Evolutionary conservation across 2,113 vertebrate genomes (phyloP).

Genomic region (rabbit (Oryctolagus cuniculus)): mOryCun1.1 NC_091434.1:85944501-85945000

Average conservation of each 20-base stretch:
- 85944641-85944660: slow-evolving; percentile 91
- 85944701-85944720: slow-evolving; percentile 83
- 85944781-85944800: slow-evolving; percentile 79
- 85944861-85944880: background rate
- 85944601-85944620: slow-evolving; percentile 87
- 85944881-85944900: background rate
- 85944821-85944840: slow-evolving; percentile 78
- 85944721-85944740: slow-evolving; percentile 82
- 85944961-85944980: slow-evolving; percentile 68
- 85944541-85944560: slow-evolving; percentile 85
- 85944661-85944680: slow-evolving; percentile 92
- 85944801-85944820: slow-evolving; percentile 81
- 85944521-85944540: slow-evolving; percentile 83
- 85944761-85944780: slow-evolving; percentile 83
- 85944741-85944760: slow-evolving; percentile 83
- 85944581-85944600: slow-evolving; percentile 87
- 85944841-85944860: slow-evolving; percentile 65
- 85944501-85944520: slow-evolving; percentile 72
- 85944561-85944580: slow-evolving; percentile 88
- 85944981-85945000: slow-evolving; percentile 74
- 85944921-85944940: slow-evolving; percentile 51
- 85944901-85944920: slow-evolving; percentile 43
- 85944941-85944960: slow-evolving; percentile 82
- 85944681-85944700: slow-evolving; percentile 87
- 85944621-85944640: slow-evolving; percentile 84